These are phyloP conservation scores for Megaustenia siamemsis DNA, from an alignment of 2,888 invertebrate genomes.

Conservation along the genomic window DNA sequence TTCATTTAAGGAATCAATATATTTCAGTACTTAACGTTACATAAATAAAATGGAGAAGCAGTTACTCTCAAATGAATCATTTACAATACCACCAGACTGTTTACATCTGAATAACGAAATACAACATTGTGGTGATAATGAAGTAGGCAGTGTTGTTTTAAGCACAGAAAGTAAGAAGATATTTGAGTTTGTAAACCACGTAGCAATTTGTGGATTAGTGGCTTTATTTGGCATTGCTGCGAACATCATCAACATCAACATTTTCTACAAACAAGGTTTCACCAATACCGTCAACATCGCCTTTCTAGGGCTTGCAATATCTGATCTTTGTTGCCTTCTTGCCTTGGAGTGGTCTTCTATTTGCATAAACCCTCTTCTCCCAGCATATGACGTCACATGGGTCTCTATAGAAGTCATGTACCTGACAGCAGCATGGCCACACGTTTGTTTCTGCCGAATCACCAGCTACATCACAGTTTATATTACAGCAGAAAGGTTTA, in stretches of 20 bases:
- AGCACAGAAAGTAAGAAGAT: neutral
- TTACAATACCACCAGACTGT: too few species aligned
- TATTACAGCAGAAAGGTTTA: slow-evolving; percentile 18
- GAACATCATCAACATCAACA: slow-evolving; percentile 19
- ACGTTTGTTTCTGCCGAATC: slow-evolving; percentile 21
- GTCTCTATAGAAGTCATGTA: neutral
- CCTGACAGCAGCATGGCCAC: slow-evolving; percentile 7
- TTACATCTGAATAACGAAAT: neutral
- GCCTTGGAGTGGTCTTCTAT: neutral
- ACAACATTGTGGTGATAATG: neutral
- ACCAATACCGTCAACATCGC: slow-evolving; percentile 26
- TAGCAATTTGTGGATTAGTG: neutral
- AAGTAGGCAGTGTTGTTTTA: neutral
- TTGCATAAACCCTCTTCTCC: slow-evolving; percentile 26
- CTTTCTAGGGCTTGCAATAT: slow-evolving; percentile 30
- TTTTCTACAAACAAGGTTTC: slow-evolving; percentile 36
- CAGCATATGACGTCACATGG: neutral
- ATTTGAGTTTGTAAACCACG: neutral
- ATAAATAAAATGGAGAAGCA: too few species aligned
- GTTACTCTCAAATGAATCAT: too few species aligned
- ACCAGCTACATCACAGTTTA: slow-evolving; percentile 34
- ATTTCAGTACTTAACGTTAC: too few species aligned
- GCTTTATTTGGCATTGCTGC: neutral
- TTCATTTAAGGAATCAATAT: too few species aligned
- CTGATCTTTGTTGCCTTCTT: neutral